These are phyloP conservation scores for Geophilus truncorum DNA, from an alignment of 2,888 invertebrate genomes.

Conservation along the genomic window DNA sequence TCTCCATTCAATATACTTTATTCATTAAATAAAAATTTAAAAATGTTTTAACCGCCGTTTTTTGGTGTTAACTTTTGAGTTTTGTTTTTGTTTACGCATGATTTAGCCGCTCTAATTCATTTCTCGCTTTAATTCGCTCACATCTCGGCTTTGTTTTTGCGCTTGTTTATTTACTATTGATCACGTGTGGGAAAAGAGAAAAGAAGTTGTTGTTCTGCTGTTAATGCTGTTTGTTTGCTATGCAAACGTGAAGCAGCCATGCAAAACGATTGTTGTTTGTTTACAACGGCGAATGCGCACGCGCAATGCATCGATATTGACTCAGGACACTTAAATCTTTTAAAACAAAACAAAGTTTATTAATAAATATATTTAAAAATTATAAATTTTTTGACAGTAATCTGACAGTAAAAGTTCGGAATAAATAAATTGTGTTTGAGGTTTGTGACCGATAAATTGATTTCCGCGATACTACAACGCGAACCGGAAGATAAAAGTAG, in stretches of 20 bases:
- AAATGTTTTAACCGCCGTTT: no score
- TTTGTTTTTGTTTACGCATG: not conserved
- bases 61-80: no score
- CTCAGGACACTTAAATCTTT: not conserved
- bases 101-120: not conserved
- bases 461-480: not conserved
- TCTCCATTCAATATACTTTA: not conserved
- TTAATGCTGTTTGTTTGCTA: conserved; percentile 10
- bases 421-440: no score
- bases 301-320: no score
- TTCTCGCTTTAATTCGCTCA: not conserved
- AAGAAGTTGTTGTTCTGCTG: not conserved
- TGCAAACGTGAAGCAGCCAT: conserved; percentile 6
- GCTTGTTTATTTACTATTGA: conserved; percentile 21
- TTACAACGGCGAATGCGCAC: not conserved
- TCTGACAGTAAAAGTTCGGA: no score
- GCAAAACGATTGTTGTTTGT: not conserved
- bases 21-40: no score
- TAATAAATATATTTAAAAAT: no score
- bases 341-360: no score
- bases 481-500: not conserved
- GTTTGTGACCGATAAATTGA: not conserved
- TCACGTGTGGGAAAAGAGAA: not conserved
- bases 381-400: no score
- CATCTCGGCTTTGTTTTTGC: not conserved